phyloP scores from a whole-genome alignment of 2,797 vertebrate genomes.

The Micromesistius poutassou region DNA sequence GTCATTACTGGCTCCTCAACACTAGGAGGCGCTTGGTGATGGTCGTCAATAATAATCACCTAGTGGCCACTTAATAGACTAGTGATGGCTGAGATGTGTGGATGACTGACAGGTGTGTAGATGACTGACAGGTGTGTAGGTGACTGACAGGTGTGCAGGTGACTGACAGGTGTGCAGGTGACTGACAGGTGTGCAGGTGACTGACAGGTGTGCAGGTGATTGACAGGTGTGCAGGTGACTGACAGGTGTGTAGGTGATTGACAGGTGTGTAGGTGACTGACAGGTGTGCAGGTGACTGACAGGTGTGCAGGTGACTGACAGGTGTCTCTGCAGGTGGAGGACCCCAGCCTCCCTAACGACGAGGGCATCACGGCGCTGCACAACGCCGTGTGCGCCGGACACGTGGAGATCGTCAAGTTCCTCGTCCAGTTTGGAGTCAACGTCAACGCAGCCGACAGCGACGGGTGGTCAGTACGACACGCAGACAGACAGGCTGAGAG shows the following conservation, averaged over 20 bases:
- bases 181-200: neutral
- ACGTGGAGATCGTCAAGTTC: slow-evolving; percentile 91
- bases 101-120: neutral
- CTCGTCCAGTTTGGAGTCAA: slow-evolving; percentile 94
- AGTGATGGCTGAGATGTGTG: too few species aligned
- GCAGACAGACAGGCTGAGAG: neutral
- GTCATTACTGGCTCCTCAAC: too few species aligned
- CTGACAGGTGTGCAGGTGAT: neutral
- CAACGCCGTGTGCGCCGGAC: slow-evolving; percentile 92
- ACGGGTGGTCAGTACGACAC: slow-evolving; percentile 85
- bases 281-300: neutral
- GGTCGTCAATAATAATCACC: too few species aligned
- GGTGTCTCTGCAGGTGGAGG: slow-evolving; percentile 78
- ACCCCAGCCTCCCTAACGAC: slow-evolving; percentile 90
- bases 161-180: too few species aligned
- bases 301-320: neutral
- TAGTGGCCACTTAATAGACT: too few species aligned
- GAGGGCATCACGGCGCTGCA: slow-evolving; percentile 96
- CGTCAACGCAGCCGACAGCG: slow-evolving; percentile 91
- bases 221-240: neutral
- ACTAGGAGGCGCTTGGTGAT: too few species aligned
- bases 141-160: neutral
- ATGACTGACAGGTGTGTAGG: too few species aligned
- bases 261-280: neutral
- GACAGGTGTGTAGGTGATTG: neutral